Base-by-base conservation (phyloP, 2,888 invertebrate species). In the Zhuqinia jingwanae region DNA sequence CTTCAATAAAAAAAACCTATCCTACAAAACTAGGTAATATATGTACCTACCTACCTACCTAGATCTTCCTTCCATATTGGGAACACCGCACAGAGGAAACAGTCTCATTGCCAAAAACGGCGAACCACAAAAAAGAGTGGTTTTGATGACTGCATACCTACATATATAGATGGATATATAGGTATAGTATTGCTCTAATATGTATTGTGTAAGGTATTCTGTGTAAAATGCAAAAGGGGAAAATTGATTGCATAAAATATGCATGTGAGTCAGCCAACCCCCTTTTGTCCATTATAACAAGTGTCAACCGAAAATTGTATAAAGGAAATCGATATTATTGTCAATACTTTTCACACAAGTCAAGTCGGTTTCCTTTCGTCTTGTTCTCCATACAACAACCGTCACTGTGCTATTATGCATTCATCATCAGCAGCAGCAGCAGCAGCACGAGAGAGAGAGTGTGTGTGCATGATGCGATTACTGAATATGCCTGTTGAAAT, bases 161-260 rank as follows among this genome's bases (percentile, higher is more conserved):
- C n/a, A n/a, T n/a, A n/a, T n/a, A n/a, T n/a, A n/a, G n/a, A n/a
- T n/a, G n/a, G n/a, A n/a, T n/a, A n/a, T n/a, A n/a, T n/a, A n/a
- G n/a, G n/a, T n/a, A n/a, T n/a, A n/a, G n/a, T n/a, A n/a, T n/a
- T n/a, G n/a, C n/a, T n/a, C n/a, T n/a, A n/a, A n/a, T n/a, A n/a
- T n/a, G n/a, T n/a, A n/a, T n/a, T n/a, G n/a, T n/a, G n/a, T n/a
- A n/a, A n/a, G n/a, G 8, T 50, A 10, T 13, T 2, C 82, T 75
- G 30, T 76, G 82, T 50, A 76, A 82, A 82, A 82, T 82, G 82
- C 82, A 82, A 82, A 82, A 82, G 75, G 75, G 75, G 73, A 82
- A 82, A 82, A 82, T 82, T 82, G 82, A 82, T 82, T 75, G 63
- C 63, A 82, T 82, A 82, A 82, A 82, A 82, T 82, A 82, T 82